Evolutionary conservation across 2,888 invertebrate species (phyloP).

Genomic region (Ramazzottius varieornatus): DNA sequence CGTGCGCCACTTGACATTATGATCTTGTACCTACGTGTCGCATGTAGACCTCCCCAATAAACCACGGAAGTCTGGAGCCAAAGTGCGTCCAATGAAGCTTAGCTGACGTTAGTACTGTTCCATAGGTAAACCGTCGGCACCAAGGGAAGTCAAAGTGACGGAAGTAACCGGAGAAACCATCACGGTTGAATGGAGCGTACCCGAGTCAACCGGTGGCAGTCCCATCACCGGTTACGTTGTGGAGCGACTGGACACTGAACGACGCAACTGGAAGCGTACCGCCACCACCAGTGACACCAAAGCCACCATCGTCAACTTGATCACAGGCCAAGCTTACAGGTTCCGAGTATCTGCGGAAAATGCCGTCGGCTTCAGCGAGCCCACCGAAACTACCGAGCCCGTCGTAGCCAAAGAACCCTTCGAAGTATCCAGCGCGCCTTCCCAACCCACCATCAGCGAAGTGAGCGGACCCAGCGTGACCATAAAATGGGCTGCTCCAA

Average conservation of each 20-base stretch:
- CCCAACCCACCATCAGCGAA: constrained; percentile 13
- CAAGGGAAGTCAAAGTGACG: not conserved
- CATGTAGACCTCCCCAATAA: no score
- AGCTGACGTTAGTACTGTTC: no score
- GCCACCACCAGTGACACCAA: not conserved
- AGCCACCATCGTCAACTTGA: not conserved
- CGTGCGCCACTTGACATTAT: no score
- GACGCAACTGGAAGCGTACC: constrained; percentile 2
- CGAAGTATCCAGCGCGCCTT: not conserved
- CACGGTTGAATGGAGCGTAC: not conserved
- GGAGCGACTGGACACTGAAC: not conserved
- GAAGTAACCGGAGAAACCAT: not conserved
- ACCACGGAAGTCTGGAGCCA: no score
- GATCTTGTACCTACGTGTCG: no score
- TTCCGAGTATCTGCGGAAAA: not conserved
- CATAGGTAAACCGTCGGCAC: not conserved
- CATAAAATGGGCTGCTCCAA: constrained; percentile 23
- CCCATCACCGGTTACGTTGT: constrained; percentile 1
- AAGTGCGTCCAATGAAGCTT: no score
- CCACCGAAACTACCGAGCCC: not conserved
- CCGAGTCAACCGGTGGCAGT: not conserved
- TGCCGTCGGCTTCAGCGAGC: not conserved
- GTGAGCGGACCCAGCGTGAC: constrained; percentile 18
- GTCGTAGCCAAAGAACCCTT: not conserved
- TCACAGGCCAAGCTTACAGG: constrained; percentile 5